Conservation (phyloP, 2,797 vertebrate genomes). For the Apogon hyalosoma region DNA sequence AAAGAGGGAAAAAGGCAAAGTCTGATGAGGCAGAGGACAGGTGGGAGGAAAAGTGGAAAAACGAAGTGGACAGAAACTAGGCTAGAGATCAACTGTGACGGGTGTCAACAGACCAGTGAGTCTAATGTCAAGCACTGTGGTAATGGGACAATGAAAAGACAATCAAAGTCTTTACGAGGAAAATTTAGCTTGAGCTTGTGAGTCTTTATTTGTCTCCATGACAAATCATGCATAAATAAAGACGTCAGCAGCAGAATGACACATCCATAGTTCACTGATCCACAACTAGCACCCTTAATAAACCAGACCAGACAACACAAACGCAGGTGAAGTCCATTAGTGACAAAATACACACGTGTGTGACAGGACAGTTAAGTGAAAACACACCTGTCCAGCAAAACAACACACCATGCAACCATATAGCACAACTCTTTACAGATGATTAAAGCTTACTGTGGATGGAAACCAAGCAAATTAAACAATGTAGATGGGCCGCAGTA, state of each 20-base stretch:
- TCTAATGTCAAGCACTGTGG: not conserved
- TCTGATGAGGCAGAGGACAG: slow-evolving; percentile 19
- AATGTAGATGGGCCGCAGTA: slow-evolving; percentile 20
- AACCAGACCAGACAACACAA: slow-evolving; percentile 6
- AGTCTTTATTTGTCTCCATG: not conserved
- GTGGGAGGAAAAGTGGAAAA: slow-evolving; percentile 18
- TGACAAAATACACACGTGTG: slow-evolving; percentile 29
- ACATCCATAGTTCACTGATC: slow-evolving; percentile 26
- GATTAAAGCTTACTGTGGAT: not conserved
- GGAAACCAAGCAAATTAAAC: slow-evolving; percentile 3
- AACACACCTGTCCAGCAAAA: slow-evolving; percentile 8
- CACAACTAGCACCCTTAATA: slow-evolving; percentile 23
- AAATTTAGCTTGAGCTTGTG: not conserved
- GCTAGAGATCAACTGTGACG: slow-evolving; percentile 21
- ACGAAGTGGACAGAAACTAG: slow-evolving; percentile 28
- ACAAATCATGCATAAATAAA: slow-evolving; percentile 27
- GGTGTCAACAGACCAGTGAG: slow-evolving; percentile 6
- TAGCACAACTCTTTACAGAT: slow-evolving; percentile 11
- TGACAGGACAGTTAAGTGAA: slow-evolving; percentile 23
- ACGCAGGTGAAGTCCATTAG: slow-evolving; percentile 10
- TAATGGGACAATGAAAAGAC: slow-evolving; percentile 33
- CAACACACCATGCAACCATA: slow-evolving; percentile 46
- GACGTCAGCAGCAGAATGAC: not conserved
- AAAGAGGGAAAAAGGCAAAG: not conserved
- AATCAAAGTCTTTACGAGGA: not conserved